Evolutionary conservation across 2,113 vertebrate species (phyloP), one percentile per base, ranked within the genome.

Genomic region (Australoheros scitulus): DNA sequence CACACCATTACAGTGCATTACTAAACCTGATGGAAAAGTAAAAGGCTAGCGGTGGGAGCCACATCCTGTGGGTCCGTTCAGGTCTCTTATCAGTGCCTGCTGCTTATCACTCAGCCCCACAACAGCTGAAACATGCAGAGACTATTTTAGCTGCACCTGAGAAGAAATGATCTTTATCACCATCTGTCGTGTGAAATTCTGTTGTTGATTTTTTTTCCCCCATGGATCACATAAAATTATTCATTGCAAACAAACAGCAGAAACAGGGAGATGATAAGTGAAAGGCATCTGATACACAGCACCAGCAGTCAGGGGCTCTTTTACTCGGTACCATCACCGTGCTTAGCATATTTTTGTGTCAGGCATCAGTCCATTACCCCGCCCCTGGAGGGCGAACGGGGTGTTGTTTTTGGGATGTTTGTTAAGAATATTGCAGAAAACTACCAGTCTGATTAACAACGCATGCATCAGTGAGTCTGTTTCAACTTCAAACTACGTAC

Each of bases 101-200:
- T 86, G 58, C 94, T 95, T 94, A 94, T 95, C 91, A 89, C 88
- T 84, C 87, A 83, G 41, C 80, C 52, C 32, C 84, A 90, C 84
- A 91, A 78, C 88, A 77, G 88, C 85, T 88, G 76, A 86, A 79
- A 91, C 80, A 90, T 81, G 85, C 77, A 61, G 58, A 72, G 63
- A 61, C 61, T 58, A 83, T 90, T 89, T 87, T 56, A 91, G 80
- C 86, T 81, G 18, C 84, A 72, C 87, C 81, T 65, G 80, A 85
- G 76, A 76, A 81, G 24, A 89, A 89, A 91, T 90, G 76, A 93
- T 94, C 90, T 92, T 79, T 60, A 91, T 92, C 91, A 65, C 38
- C 75, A 63, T 85, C 76, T 87, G 80, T 81, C 77, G 79, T 38
- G 77, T 91, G 90, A 84, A 85, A 90, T 92, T 90, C 76, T 85